Evolutionary conservation across 2,797 vertebrate genomes (phyloP).

Genomic region (Capromys pilorides): DNA sequence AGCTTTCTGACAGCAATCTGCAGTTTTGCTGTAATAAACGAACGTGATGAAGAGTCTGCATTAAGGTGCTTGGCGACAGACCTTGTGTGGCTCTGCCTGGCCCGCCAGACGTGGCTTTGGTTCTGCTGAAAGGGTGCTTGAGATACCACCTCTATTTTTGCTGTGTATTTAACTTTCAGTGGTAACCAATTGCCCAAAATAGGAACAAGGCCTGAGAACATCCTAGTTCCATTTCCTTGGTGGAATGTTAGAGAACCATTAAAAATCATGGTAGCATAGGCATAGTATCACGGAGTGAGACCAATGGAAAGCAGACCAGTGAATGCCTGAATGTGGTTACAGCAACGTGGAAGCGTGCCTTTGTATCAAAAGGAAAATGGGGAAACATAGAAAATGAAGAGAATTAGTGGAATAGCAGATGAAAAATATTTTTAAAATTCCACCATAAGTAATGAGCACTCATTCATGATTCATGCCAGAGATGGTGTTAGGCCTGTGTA

Average conservation of each 20-base stretch:
- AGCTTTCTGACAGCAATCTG: not conserved
- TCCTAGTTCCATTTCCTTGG: not conserved
- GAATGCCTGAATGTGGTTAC: not conserved
- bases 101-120: not conserved
- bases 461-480: not conserved
- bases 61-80: not conserved
- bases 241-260: not conserved
- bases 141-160: not conserved
- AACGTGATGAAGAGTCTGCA: accelerated
- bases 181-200: not conserved
- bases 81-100: not conserved
- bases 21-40: not conserved
- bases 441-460: not conserved
- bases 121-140: not conserved
- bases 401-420: not conserved
- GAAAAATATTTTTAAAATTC: not conserved
- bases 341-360: not conserved
- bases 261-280: not conserved
- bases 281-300: not conserved
- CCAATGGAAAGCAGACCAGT: not conserved
- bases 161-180: not conserved
- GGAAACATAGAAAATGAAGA: constrained; percentile 36
- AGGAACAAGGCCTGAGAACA: not conserved
- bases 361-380: constrained; percentile 22
- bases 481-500: not conserved